phyloP scores from a whole-genome alignment of 2,888 invertebrate genomes.

The Ptilodon capucinus region DNA sequence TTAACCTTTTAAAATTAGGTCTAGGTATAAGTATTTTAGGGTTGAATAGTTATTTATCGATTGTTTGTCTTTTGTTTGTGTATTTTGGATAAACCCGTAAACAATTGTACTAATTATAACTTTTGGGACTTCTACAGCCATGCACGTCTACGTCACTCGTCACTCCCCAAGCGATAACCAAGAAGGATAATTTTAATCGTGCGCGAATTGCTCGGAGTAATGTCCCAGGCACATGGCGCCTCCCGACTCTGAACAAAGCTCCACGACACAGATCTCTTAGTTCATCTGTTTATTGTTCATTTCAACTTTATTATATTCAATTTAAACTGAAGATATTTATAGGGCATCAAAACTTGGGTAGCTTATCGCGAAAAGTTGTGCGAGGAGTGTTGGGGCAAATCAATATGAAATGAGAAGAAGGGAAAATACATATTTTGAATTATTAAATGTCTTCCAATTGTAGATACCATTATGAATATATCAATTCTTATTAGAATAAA shows the following conservation, averaged over 20 bases:
- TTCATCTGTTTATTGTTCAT: slow-evolving; percentile 48
- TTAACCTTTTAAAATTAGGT: too few relatives aligned
- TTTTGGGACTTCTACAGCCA: slow-evolving; percentile 30
- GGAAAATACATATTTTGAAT: neutral
- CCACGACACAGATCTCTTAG: slow-evolving; percentile 51
- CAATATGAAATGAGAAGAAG: neutral
- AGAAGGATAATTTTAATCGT: slow-evolving; percentile 80
- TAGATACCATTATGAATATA: too few relatives aligned
- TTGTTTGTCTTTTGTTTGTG: too few relatives aligned
- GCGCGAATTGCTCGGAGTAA: slow-evolving; percentile 74
- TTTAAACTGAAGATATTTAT: slow-evolving; percentile 29
- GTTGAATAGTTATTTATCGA: too few relatives aligned
- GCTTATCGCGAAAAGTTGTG: slow-evolving; percentile 26
- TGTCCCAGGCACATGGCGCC: slow-evolving; percentile 70
- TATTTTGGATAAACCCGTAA: too few relatives aligned
- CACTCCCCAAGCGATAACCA: slow-evolving; percentile 72
- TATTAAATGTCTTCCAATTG: too few relatives aligned
- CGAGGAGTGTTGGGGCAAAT: neutral
- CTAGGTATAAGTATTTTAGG: too few relatives aligned
- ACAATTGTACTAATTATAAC: too few relatives aligned
- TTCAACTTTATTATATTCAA: slow-evolving; percentile 28
- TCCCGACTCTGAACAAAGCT: slow-evolving; percentile 51
- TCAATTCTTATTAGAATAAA: too few relatives aligned
- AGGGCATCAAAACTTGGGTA: slow-evolving; percentile 28
- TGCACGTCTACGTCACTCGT: slow-evolving; percentile 46